Evolutionary conservation across 2,113 vertebrate genomes (phyloP), one percentile per base, ranked within the genome.

Genomic region (Vidua chalybeata): DNA sequence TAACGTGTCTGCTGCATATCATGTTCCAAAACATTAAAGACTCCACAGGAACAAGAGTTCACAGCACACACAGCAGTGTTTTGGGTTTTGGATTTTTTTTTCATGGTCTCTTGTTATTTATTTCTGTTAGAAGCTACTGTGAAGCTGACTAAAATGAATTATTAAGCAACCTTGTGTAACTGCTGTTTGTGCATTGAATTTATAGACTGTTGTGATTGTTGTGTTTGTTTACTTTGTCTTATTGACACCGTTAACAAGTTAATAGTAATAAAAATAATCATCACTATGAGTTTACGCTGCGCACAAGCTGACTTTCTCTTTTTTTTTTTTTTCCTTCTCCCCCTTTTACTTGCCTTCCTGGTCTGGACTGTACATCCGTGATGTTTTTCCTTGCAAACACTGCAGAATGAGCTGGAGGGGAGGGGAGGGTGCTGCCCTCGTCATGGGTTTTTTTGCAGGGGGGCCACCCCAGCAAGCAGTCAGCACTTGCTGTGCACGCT

Each of bases 141-240:
- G 87, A 88, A 95, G 72, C 69, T 23, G 45, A 96, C 68, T 61
- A 31, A 75, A 81, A 94, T 97, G 73, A 96, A 96, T 97, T 93
- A 96, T 97, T 97, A 93, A 95, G 24, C 12, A 84, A 84, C 31
- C 55, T 54, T 48, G 37, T 80, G 59, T 67, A 95, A 59, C n/a
- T 84, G 71, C 46, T 89, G 45, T 54, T 93, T 91, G 79, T 86
- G 11, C 48, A 23, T 24, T 72, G 68, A 89, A 31, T 67, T 77
- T 37, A 46, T 54, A 67, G 41, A 84, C 49, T 8, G 20, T 55
- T 87, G 39, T 64, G 52, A 79, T 37, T 5, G 26, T 49, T 77
- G 28, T 54, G 13, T 66, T 64, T 71, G 6, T 52, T 74, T 81
- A 31, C 30, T 15, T 86, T 80, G 18, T 74, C 95, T 71, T 73